Percentiles rank a stretch among this genome's conserved stretches.
phyloP scores from a whole-genome alignment of 2,888 invertebrate species.

The Hirudinaria manillensis region DNA sequence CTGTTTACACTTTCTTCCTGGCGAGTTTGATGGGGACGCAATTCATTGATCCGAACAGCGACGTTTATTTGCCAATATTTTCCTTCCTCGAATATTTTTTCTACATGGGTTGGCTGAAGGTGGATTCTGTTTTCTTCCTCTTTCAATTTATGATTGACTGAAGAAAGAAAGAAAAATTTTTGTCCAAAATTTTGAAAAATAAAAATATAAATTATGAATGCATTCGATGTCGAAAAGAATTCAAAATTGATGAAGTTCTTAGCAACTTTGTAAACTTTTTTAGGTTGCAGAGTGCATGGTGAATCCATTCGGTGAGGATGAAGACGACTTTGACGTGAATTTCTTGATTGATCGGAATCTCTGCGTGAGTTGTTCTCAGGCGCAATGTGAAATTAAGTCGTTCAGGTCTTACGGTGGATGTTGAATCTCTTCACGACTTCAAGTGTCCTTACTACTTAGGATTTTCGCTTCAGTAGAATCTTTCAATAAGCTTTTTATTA shows the following conservation, averaged over 20 bases:
- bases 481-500: neutral
- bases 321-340: slow-evolving; percentile 52
- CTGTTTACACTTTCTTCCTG: slow-evolving; percentile 81
- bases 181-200: too few relatives aligned
- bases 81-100: slow-evolving; percentile 70
- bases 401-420: neutral
- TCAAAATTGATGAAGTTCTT: too few relatives aligned
- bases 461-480: too few relatives aligned
- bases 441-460: too few relatives aligned
- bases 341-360: slow-evolving; percentile 41
- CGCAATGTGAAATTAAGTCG: neutral
- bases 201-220: too few relatives aligned
- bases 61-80: slow-evolving; percentile 82
- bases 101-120: slow-evolving; percentile 65
- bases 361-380: slow-evolving; percentile 27
- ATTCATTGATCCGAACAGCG: slow-evolving; percentile 61
- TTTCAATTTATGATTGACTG: neutral
- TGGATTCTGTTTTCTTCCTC: slow-evolving; percentile 42
- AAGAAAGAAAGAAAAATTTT: too few relatives aligned
- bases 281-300: slow-evolving; percentile 53
- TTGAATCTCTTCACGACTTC: too few relatives aligned
- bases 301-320: slow-evolving; percentile 55
- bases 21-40: slow-evolving; percentile 79
- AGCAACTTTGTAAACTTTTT: neutral
- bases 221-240: too few relatives aligned